phyloP scores from a whole-genome alignment of 53 echinoderm and acorn worm species.

The Echinometra lucunter region DNA sequence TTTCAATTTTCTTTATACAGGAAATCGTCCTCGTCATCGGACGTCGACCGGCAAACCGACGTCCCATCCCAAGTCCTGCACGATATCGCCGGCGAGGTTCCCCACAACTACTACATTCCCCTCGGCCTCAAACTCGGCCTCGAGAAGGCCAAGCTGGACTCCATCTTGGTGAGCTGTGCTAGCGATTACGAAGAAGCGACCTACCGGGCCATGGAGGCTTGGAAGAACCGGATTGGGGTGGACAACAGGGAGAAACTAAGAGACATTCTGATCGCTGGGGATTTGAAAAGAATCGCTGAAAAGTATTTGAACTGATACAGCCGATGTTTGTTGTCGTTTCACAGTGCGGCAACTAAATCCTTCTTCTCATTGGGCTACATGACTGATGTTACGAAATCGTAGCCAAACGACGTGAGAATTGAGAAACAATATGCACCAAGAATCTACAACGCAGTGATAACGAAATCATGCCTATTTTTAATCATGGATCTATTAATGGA shows the following conservation, averaged over 20 bases:
- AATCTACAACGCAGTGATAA: no score
- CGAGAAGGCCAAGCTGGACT: conserved; percentile 64
- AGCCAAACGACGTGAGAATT: no score
- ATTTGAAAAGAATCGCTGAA: conserved; percentile 47
- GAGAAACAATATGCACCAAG: no score
- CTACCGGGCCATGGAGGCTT: conserved; percentile 51
- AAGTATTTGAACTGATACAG: not conserved
- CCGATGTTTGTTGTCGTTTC: not conserved
- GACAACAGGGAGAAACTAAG: conserved; percentile 46
- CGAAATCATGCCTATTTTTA: no score
- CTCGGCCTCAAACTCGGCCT: conserved; percentile 60
- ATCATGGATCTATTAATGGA: no score
- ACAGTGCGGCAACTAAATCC: no score
- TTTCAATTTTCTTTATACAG: not conserved
- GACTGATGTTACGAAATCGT: no score
- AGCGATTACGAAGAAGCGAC: conserved; percentile 56
- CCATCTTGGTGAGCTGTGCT: conserved; percentile 44
- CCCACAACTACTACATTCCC: conserved; percentile 67
- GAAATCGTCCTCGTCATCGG: conserved; percentile 5
- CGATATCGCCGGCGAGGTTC: conserved; percentile 48
- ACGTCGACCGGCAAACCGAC: conserved; percentile 1
- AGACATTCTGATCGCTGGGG: not conserved
- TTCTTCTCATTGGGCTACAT: no score
- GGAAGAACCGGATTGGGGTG: conserved; percentile 47
- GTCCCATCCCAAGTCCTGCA: conserved; percentile 52